These are phyloP conservation scores for Cancer borealis DNA, from an alignment of 2,888 invertebrate genomes.

Conservation along the genomic window DNA sequence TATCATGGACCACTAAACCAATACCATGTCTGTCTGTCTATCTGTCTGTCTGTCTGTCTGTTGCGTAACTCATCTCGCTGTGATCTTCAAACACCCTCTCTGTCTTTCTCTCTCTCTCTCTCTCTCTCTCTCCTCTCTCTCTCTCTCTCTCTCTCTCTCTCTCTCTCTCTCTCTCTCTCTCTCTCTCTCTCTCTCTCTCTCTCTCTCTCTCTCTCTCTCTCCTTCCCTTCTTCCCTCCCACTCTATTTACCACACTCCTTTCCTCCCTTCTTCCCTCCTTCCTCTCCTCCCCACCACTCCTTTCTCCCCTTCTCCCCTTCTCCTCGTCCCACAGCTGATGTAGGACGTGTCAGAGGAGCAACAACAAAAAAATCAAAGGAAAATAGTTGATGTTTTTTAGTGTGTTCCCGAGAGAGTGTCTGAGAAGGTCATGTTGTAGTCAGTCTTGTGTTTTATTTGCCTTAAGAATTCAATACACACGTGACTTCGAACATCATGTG, in stretches of 20 bases:
- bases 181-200: constrained; percentile 5
- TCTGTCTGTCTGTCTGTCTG: too few species aligned
- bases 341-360: constrained; percentile 21
- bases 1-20: too few species aligned
- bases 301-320: not conserved
- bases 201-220: constrained; percentile 21
- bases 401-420: not conserved
- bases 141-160: constrained; percentile 45
- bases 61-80: too few species aligned
- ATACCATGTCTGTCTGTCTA: too few species aligned
- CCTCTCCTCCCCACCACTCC: not conserved
- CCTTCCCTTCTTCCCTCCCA: not conserved
- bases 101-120: not conserved
- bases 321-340: not conserved
- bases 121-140: constrained; percentile 44
- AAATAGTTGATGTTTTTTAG: not conserved
- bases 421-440: not conserved
- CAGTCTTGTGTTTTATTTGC: not conserved
- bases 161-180: constrained; percentile 49
- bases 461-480: too few species aligned
- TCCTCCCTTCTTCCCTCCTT: not conserved
- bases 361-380: constrained; percentile 25
- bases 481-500: too few species aligned
- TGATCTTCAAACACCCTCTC: not conserved
- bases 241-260: too few species aligned